Base-by-base conservation (phyloP, 37 sponge, comb jelly and placozoan species). In the Beroe forskalii region DNA sequence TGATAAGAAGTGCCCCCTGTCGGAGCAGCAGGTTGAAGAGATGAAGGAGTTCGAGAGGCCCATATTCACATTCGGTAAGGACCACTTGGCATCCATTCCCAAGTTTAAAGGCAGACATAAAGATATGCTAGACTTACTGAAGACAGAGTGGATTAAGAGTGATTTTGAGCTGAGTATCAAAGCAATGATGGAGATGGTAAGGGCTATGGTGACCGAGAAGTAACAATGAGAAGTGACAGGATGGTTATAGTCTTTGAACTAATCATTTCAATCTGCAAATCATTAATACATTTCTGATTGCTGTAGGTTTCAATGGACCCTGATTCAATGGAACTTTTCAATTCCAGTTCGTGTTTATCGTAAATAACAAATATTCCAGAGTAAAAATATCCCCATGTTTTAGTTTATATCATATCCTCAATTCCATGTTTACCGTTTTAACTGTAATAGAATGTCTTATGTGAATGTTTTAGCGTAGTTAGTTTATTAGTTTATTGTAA, bases 141-240 rank as follows among this genome's bases (percentile, higher is more conserved):
- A 27, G 27, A 6, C 28, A 27, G 48, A 40, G 55, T 80, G 86
- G 86, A 41, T 80, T 20, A 37, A 80, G 40, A 44, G 86, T 24
- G 37, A 37, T 23, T 80, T 80, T 43, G 22, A 9, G 28, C 20
- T 80, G 86, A 4, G 4, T 1, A 22, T 80, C 20, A 20, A 4
- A 22, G 55, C 40, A 48, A 80, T 80, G 86, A 43, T 44, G 0
- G 86, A 80, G 55, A 80, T 69, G 72, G 36, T 69, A 17, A 69
- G 39, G 32, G 32, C 28, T 33, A 36, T 36, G 38, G 38, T 17
- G 55, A 48, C 12, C 12, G 55, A 48, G 55, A 48, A 48, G 55
- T n/a, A n/a, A n/a, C n/a, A n/a, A n/a, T n/a, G n/a, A n/a, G n/a
- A n/a, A n/a, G n/a, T n/a, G n/a, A n/a, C n/a, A n/a, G n/a, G n/a